phyloP scores from a whole-genome alignment of 2,797 vertebrate genomes.

The Pogonophryne albipinna region DNA sequence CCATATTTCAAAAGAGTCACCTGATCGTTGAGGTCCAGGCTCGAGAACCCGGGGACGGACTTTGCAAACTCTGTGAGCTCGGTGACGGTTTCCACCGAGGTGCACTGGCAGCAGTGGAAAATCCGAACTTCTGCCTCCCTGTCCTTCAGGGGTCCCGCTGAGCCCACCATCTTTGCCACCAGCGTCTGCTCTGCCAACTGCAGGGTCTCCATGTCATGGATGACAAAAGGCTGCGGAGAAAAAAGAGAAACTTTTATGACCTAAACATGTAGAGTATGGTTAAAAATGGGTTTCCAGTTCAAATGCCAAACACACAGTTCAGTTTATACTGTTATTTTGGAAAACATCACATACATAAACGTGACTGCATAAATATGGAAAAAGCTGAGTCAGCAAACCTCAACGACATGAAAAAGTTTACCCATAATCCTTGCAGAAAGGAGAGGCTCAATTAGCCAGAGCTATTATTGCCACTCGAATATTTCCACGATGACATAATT shows the following conservation, averaged over 20 bases:
- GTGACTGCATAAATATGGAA: conserved; percentile 43
- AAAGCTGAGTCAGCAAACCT: conserved; percentile 42
- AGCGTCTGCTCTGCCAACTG: conserved; percentile 95
- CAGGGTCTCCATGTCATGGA: conserved; percentile 97
- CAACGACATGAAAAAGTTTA: conserved; percentile 40
- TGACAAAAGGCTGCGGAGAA: conserved; percentile 90
- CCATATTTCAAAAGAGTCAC: conserved; percentile 96
- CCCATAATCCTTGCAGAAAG: conserved; percentile 15
- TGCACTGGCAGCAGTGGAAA: conserved; percentile 97
- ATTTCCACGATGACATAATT: conserved; percentile 39
- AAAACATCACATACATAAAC: conserved; percentile 24
- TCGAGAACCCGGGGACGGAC: conserved; percentile 93
- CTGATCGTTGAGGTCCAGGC: conserved; percentile 95
- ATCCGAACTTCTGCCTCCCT: conserved; percentile 93
- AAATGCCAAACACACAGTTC: conserved; percentile 1
- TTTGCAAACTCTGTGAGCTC: conserved; percentile 98
- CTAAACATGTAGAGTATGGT: background rate
- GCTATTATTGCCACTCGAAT: conserved; percentile 36
- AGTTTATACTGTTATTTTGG: conserved; percentile 8
- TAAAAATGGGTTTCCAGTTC: conserved; percentile 3
- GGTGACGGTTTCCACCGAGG: conserved; percentile 94
- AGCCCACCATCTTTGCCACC: conserved; percentile 90
- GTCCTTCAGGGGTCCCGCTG: conserved; percentile 86
- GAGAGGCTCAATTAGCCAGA: background rate
- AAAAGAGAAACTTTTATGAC: conserved; percentile 2